These are phyloP conservation scores for Gallinago solitaria DNA, from an alignment of 2,797 vertebrate species.

Conservation along the genomic window DNA sequence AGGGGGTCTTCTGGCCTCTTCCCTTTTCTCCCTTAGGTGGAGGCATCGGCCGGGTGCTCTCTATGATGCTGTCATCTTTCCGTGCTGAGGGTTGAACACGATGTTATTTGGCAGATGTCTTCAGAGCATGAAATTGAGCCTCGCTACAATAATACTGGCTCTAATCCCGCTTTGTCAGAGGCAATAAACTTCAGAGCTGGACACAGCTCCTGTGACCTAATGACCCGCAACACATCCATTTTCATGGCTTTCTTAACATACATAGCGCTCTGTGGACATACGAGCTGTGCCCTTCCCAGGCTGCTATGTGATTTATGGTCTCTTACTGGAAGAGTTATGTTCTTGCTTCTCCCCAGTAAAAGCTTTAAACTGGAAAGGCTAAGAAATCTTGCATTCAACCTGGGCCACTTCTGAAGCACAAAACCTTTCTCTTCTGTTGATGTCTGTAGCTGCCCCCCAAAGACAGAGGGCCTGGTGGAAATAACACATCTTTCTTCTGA, in stretches of 20 bases:
- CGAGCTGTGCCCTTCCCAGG: fast-evolving
- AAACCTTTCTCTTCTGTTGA: not conserved
- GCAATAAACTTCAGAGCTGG: not conserved
- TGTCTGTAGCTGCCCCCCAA: not conserved
- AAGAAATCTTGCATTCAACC: not conserved
- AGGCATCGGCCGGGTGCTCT: not conserved
- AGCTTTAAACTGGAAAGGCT: not conserved
- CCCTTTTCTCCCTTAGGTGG: fast-evolving
- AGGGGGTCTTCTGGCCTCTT: not conserved
- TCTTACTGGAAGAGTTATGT: not conserved
- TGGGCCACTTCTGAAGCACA: not conserved
- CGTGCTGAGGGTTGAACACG: fast-evolving
- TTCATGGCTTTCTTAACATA: not conserved
- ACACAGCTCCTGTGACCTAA: not conserved
- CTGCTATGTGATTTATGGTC: not conserved
- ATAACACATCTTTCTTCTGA: not conserved
- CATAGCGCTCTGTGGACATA: fast-evolving
- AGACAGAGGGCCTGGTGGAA: not conserved
- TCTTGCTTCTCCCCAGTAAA: fast-evolving
- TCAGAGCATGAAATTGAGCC: not conserved
- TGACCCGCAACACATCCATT: not conserved
- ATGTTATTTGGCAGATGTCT: not conserved
- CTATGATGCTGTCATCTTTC: fast-evolving
- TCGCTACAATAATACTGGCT: not conserved
- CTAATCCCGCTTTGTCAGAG: not conserved